These are phyloP conservation scores for Parazoanthus swiftii DNA, from an alignment of 92 coral and sea anemone genomes.

Conservation along the genomic window DNA sequence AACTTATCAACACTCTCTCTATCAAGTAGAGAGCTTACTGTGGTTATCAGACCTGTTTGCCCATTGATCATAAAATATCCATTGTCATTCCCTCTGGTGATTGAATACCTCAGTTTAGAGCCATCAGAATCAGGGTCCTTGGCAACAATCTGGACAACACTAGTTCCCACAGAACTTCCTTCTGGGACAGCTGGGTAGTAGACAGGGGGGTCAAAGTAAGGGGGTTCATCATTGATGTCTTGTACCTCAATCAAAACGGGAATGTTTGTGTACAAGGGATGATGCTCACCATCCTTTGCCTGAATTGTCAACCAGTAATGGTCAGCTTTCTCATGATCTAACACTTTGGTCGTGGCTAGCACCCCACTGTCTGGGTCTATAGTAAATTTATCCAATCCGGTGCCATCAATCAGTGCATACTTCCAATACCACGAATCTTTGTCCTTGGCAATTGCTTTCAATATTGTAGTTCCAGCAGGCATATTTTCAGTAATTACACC, in stretches of 20 bases:
- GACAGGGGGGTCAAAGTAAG: slow-evolving; percentile 85
- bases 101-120: slow-evolving; percentile 67
- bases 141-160: slow-evolving; percentile 78
- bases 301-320: slow-evolving; percentile 93
- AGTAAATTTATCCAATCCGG: slow-evolving; percentile 87
- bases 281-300: slow-evolving; percentile 74
- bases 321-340: slow-evolving; percentile 75
- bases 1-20: slow-evolving; percentile 58
- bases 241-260: slow-evolving; percentile 75
- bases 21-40: slow-evolving; percentile 63
- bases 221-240: slow-evolving; percentile 80
- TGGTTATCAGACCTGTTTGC: slow-evolving; percentile 75
- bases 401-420: slow-evolving; percentile 94
- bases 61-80: slow-evolving; percentile 69
- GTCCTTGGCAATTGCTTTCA: slow-evolving; percentile 55
- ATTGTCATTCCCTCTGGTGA: slow-evolving; percentile 73
- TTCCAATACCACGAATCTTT: slow-evolving; percentile 69
- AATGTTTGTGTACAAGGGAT: slow-evolving; percentile 79
- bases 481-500: slow-evolving; percentile 68
- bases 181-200: slow-evolving; percentile 84
- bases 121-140: slow-evolving; percentile 79
- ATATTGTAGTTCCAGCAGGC: slow-evolving; percentile 62
- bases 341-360: slow-evolving; percentile 61
- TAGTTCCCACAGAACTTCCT: slow-evolving; percentile 61
- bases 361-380: slow-evolving; percentile 76